phyloP scores from a whole-genome alignment of 2,888 invertebrate genomes.

The Xanthorhoe designata region DNA sequence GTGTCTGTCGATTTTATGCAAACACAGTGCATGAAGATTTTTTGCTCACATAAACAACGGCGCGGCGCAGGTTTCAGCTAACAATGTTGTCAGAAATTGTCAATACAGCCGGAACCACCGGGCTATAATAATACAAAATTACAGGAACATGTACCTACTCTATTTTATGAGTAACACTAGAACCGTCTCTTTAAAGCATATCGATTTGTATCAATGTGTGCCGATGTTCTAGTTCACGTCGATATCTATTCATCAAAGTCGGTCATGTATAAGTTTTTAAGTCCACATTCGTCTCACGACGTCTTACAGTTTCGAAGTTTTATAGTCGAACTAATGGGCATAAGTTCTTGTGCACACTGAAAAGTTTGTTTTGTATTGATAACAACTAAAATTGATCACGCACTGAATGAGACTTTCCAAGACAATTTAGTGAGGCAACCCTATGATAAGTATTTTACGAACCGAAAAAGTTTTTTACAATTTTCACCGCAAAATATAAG shows the following conservation, averaged over 20 bases:
- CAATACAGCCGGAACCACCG: constrained; percentile 9
- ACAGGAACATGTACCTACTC: constrained; percentile 19
- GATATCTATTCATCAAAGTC: constrained; percentile 47
- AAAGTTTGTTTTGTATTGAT: constrained; percentile 15
- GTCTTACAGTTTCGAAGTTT: constrained; percentile 30
- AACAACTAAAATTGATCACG: constrained; percentile 1
- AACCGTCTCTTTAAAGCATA: constrained; percentile 31
- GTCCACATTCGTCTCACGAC: constrained; percentile 26
- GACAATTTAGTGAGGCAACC: not conserved
- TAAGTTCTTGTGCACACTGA: constrained; percentile 19
- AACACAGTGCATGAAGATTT: constrained; percentile 11
- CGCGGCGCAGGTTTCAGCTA: constrained; percentile 11
- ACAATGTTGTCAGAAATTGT: constrained; percentile 24
- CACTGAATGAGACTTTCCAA: constrained; percentile 3
- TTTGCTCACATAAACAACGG: constrained; percentile 7
- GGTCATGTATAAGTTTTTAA: constrained; percentile 48
- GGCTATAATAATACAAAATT: constrained; percentile 25
- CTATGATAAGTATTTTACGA: not conserved
- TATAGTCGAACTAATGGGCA: constrained; percentile 26
- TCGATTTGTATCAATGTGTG: constrained; percentile 45
- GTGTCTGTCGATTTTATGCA: constrained; percentile 5
- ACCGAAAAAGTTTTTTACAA: constrained; percentile 1
- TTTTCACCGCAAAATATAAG: constrained; percentile 5
- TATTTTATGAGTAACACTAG: constrained; percentile 28
- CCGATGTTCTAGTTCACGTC: constrained; percentile 42